These are phyloP conservation scores for Heterochromis multidens DNA, from an alignment of 2,113 vertebrate species.

Conservation along the genomic window DNA sequence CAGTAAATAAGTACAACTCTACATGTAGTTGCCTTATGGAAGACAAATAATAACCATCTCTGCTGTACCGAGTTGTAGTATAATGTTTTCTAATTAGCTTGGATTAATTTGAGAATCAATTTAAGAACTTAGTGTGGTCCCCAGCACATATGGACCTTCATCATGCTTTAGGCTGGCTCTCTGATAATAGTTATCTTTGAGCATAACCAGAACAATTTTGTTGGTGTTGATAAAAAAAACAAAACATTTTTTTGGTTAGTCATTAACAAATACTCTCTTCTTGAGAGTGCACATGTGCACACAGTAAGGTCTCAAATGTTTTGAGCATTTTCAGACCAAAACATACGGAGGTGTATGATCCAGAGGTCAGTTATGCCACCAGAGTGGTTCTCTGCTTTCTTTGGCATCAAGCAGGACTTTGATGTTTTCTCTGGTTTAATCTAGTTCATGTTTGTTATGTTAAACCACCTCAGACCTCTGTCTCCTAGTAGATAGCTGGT, in stretches of 20 bases:
- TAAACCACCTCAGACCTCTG: background rate
- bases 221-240: background rate
- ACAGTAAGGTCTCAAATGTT: background rate
- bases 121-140: background rate
- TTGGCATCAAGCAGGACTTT: background rate
- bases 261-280: conserved; percentile 47
- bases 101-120: background rate
- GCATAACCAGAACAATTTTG: conserved; percentile 30
- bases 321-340: conserved; percentile 10
- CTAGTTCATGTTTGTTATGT: conserved; percentile 3
- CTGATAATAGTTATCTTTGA: conserved; percentile 32
- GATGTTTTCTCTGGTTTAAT: conserved; percentile 20
- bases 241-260: conserved; percentile 17
- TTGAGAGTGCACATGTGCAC: background rate
- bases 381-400: background rate
- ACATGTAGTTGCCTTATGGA: background rate
- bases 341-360: conserved; percentile 8
- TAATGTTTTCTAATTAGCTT: background rate
- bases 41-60: background rate
- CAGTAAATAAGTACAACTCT: background rate
- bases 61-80: background rate
- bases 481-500: background rate
- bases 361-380: background rate
- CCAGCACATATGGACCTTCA: background rate
- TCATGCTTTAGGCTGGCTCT: background rate